Evolutionary conservation across 2,888 invertebrate species (phyloP).

Genomic region (Therioaphis trifolii): DNA sequence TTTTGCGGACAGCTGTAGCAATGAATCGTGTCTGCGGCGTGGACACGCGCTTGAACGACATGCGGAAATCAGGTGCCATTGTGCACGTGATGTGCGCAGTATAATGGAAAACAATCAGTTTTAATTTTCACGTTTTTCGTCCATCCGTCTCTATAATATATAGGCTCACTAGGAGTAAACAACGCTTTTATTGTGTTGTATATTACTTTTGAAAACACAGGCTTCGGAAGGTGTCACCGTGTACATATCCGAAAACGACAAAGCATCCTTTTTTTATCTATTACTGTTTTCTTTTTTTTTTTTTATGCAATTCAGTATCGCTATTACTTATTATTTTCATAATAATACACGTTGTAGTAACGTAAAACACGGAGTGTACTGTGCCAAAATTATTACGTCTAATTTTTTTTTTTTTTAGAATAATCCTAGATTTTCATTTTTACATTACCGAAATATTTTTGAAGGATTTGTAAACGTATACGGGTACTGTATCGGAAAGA

Average conservation of each 20-base stretch:
- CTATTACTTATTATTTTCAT: too few relatives aligned
- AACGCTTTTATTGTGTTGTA: conserved; percentile 5
- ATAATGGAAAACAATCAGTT: conserved; percentile 18
- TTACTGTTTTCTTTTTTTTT: too few relatives aligned
- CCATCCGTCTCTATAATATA: background rate
- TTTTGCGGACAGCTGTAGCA: conserved; percentile 25
- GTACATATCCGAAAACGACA: background rate
- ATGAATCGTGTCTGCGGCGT: background rate
- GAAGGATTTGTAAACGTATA: too few relatives aligned
- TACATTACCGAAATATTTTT: too few relatives aligned
- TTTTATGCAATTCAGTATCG: too few relatives aligned
- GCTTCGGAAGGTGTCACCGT: background rate
- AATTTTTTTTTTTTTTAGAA: background rate
- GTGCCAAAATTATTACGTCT: background rate
- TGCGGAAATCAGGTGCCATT: conserved; percentile 40
- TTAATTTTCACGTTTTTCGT: conserved; percentile 39
- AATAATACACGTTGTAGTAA: too few relatives aligned
- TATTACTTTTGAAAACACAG: background rate
- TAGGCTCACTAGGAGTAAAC: background rate
- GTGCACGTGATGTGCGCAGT: background rate
- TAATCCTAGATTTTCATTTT: background rate
- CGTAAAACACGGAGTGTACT: too few relatives aligned
- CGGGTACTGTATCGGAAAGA: too few relatives aligned
- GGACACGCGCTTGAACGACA: conserved; percentile 27
- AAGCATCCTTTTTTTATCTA: background rate